Conservation (phyloP, 2,113 vertebrate genomes). For the Vulpes vulpes region DNA sequence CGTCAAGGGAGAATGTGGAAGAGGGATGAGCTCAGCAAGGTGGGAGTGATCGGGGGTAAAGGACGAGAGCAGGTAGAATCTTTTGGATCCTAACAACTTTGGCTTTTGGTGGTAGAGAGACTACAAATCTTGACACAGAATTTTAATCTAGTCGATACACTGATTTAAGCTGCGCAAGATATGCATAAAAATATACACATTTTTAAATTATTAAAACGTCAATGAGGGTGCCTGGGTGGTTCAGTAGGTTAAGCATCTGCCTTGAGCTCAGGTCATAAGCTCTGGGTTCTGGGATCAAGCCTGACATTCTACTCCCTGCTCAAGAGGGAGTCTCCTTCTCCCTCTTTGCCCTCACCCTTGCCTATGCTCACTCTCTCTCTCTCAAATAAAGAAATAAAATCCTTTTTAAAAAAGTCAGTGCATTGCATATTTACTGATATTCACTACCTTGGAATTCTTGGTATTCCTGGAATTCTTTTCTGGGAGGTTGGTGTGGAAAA, state of each 20-base stretch:
- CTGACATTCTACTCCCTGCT: too few species aligned
- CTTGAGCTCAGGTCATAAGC: too few species aligned
- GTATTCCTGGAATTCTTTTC: background rate
- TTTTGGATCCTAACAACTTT: background rate
- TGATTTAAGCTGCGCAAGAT: background rate
- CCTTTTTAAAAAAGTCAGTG: background rate
- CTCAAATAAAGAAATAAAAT: too few species aligned
- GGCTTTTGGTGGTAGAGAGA: background rate
- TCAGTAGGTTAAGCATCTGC: too few species aligned
- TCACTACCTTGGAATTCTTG: background rate
- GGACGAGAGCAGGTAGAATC: too few species aligned
- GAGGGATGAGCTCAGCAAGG: background rate
- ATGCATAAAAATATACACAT: too few species aligned
- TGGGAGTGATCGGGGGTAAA: accelerated
- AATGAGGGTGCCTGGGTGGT: too few species aligned
- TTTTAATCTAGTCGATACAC: background rate
- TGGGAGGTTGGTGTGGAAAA: background rate
- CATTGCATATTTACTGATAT: background rate
- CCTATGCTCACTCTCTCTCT: too few species aligned
- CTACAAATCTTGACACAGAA: background rate
- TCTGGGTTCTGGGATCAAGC: too few species aligned
- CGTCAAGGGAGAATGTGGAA: accelerated
- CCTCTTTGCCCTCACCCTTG: too few species aligned
- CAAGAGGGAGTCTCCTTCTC: too few species aligned
- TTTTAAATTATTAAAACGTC: too few species aligned